These are phyloP conservation scores for Gadus chalcogrammus DNA, from an alignment of 2,113 vertebrate genomes.

Conservation along the genomic window DNA sequence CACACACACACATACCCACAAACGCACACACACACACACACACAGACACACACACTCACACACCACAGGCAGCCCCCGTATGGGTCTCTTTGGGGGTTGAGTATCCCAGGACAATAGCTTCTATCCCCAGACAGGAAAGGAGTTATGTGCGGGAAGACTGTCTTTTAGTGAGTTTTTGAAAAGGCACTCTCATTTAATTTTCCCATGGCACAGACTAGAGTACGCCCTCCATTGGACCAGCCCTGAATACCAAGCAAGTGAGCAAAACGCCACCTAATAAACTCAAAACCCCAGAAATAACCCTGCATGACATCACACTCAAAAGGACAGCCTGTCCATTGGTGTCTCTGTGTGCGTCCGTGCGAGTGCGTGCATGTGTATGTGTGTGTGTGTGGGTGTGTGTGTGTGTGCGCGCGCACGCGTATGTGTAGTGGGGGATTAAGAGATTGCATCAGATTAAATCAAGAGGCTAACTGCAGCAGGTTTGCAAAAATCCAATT, in stretches of 20 bases:
- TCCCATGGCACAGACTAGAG: neutral
- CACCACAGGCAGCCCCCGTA: neutral
- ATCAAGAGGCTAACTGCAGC: constrained; percentile 20
- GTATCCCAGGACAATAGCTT: neutral
- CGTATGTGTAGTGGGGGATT: constrained; percentile 8
- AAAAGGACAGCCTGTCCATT: neutral
- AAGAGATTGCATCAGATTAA: constrained; percentile 32
- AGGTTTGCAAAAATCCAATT: constrained; percentile 23
- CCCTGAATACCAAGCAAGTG: no score
- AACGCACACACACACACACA: neutral
- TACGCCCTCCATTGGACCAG: no score
- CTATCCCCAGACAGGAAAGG: neutral
- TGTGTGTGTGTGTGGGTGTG: neutral
- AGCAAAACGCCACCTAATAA: neutral
- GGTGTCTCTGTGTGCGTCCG: neutral
- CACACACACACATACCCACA: no score
- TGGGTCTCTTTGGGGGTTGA: neutral
- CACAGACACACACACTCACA: neutral
- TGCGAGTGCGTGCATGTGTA: neutral
- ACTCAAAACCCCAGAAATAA: neutral
- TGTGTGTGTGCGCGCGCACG: neutral
- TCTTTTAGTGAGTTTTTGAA: neutral
- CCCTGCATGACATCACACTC: neutral
- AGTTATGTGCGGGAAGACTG: neutral
- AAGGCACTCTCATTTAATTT: neutral